phyloP scores from a whole-genome alignment of 1,140 invertebrate species.

The Camponotus floridanus region DNA sequence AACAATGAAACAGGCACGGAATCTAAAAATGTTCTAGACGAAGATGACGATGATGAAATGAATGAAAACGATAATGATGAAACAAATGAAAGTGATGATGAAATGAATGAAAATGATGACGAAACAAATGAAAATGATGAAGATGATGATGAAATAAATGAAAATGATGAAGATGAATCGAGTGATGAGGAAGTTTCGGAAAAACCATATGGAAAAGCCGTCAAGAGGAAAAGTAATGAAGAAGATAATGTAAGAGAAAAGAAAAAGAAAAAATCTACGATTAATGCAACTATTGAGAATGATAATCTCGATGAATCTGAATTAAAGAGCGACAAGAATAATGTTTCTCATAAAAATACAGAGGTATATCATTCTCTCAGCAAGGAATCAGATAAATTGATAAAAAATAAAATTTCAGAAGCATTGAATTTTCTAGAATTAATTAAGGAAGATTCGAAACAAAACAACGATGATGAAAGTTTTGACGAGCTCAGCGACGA shows the following conservation, averaged over 20 bases:
- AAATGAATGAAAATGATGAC: constrained; percentile 6
- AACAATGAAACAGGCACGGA: constrained; percentile 4
- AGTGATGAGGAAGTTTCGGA: background rate
- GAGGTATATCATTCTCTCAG: constrained; percentile 65
- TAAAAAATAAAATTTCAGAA: constrained; percentile 70
- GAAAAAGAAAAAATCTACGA: constrained; percentile 29
- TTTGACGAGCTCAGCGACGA: constrained; percentile 84
- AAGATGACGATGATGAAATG: constrained; percentile 23
- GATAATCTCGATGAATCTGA: background rate
- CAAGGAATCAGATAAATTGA: constrained; percentile 62
- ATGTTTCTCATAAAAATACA: background rate
- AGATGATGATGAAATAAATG: background rate
- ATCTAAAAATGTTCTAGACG: constrained; percentile 41
- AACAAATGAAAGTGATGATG: background rate
- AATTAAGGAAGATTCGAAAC: background rate
- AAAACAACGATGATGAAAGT: constrained; percentile 77
- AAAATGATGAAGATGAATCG: constrained; percentile 6
- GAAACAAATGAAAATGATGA: background rate
- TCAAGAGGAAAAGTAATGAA: constrained; percentile 57
- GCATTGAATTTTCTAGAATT: constrained; percentile 20
- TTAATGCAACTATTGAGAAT: constrained; percentile 22
- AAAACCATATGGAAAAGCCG: background rate
- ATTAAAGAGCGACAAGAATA: background rate
- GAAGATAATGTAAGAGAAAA: background rate
- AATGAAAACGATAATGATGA: constrained; percentile 19